Evolutionary conservation across 2,888 invertebrate species (phyloP).

Genomic region (Blera fallax): DNA sequence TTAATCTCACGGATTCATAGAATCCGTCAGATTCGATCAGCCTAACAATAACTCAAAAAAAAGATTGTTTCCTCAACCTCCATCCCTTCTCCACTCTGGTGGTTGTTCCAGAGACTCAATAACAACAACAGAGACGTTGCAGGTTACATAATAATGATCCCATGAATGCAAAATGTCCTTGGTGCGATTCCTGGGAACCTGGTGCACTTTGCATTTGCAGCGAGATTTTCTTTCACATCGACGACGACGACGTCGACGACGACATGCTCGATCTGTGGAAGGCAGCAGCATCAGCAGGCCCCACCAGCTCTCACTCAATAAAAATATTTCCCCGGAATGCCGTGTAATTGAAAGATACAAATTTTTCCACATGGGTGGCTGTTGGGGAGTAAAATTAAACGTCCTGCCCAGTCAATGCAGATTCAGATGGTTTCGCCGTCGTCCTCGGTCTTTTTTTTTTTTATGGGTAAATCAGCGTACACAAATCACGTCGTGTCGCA

Average conservation of each 20-base stretch:
- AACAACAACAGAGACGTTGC: conserved; percentile 15
- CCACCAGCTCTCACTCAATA: conserved; percentile 24
- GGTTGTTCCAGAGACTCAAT: background rate
- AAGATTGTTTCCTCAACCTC: conserved; percentile 15
- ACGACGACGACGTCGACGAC: conserved; percentile 1
- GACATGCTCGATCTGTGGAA: conserved; percentile 21
- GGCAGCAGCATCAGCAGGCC: conserved; percentile 11
- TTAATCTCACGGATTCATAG: conserved; percentile 72
- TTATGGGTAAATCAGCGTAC: conserved; percentile 56
- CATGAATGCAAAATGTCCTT: conserved; percentile 63
- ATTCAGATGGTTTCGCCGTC: conserved; percentile 9
- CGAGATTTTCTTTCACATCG: conserved; percentile 8
- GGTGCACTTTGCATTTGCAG: conserved; percentile 55
- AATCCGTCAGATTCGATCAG: conserved; percentile 71
- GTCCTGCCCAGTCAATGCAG: conserved; percentile 28
- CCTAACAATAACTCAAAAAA: conserved; percentile 67
- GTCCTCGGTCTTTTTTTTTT: conserved; percentile 28
- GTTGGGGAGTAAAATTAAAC: conserved; percentile 5
- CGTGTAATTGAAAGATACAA: conserved; percentile 67
- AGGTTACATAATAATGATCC: conserved; percentile 54
- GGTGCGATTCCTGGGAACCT: conserved; percentile 66
- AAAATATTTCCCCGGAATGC: conserved; percentile 58
- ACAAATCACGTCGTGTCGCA: conserved; percentile 49
- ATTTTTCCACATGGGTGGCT: conserved; percentile 63
- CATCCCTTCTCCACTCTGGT: background rate